Conservation (phyloP, 2,113 vertebrate genomes). For the Misgurnus mizolepis region DNA sequence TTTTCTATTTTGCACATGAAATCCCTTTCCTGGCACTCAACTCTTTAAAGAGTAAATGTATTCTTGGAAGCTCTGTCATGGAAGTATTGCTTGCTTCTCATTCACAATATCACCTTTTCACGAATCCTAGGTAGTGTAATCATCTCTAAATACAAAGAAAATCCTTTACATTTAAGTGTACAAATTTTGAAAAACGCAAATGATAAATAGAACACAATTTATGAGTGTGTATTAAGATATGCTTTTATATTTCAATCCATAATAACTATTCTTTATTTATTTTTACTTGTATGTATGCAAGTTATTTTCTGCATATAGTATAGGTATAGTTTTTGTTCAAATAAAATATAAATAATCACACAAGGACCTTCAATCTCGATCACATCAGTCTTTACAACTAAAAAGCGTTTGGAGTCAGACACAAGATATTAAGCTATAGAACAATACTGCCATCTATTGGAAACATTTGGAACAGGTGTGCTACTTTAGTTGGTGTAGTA, state of each 20-base stretch:
- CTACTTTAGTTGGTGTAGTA: not conserved
- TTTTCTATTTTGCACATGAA: slow-evolving; percentile 24
- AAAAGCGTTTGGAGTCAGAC: not conserved
- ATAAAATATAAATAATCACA: not conserved
- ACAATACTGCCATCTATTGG: slow-evolving; percentile 51
- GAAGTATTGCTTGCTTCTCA: not conserved
- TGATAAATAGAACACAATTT: not conserved
- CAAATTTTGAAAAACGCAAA: not conserved
- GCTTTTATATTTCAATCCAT: not conserved
- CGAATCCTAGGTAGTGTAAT: not conserved
- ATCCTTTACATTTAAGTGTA: too few relatives aligned
- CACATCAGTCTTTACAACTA: not conserved
- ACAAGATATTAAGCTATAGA: not conserved
- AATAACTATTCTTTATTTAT: not conserved
- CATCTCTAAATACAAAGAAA: not conserved
- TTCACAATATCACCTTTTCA: not conserved
- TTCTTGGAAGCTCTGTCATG: not conserved
- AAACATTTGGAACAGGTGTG: not conserved
- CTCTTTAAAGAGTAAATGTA: not conserved
- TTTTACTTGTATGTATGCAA: not conserved
- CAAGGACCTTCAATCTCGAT: not conserved
- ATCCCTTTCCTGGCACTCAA: slow-evolving; percentile 25
- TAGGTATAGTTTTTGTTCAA: not conserved
- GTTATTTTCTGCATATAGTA: not conserved
- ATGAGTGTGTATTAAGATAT: not conserved